Evolutionary conservation across 1,140 invertebrate genomes (phyloP).

Genomic region (Aphaenogaster rudis): DNA sequence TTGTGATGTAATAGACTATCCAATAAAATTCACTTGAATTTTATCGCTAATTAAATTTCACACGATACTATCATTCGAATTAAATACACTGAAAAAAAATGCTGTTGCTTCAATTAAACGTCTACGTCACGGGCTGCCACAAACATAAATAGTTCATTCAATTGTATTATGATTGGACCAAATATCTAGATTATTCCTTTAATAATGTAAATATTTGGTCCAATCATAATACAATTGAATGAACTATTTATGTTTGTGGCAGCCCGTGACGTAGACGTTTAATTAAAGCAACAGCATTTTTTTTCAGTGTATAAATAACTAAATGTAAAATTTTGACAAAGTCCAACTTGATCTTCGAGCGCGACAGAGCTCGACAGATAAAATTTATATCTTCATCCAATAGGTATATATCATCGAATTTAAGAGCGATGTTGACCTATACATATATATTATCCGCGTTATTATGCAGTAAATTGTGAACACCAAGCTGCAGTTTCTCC

Average conservation of each 20-base stretch:
- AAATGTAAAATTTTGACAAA: background rate
- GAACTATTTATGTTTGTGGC: no score
- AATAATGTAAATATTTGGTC: no score
- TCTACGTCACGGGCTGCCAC: no score
- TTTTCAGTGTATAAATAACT: background rate
- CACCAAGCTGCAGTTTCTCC: background rate
- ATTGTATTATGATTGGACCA: no score
- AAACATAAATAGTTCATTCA: no score
- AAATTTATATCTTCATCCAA: background rate
- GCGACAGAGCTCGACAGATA: background rate
- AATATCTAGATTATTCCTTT: no score
- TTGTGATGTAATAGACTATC: background rate
- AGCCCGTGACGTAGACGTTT: no score
- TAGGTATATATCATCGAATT: background rate
- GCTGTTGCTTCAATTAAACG: no score
- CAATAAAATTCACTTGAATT: slow-evolving; percentile 2
- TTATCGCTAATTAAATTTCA: background rate
- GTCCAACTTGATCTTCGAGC: background rate
- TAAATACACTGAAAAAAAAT: background rate
- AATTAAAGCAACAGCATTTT: no score
- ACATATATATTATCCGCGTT: background rate
- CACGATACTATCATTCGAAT: background rate
- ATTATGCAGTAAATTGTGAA: background rate
- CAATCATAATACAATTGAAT: no score
- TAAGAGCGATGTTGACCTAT: background rate